Conservation (phyloP, 1,140 invertebrate species). For the Neodiprion lecontei region DNA sequence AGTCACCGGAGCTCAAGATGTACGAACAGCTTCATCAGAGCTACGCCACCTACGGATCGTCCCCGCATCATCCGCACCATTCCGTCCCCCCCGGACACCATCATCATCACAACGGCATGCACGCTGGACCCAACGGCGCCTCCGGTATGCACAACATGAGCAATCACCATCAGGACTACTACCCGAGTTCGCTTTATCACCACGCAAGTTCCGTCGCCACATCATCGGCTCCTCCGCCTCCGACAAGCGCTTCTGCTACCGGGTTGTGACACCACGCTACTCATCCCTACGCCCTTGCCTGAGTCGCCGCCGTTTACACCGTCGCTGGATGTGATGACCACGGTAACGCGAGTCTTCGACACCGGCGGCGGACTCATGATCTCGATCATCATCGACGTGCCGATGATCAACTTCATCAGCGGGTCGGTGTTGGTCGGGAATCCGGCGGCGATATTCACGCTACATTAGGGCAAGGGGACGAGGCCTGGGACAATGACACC, state of each 20-base stretch:
- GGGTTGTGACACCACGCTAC: conserved; percentile 74
- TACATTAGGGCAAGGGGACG: background rate
- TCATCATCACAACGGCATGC: conserved; percentile 61
- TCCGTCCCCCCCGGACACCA: conserved; percentile 43
- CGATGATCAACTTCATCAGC: background rate
- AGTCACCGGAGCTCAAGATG: conserved; percentile 75
- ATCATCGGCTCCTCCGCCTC: conserved; percentile 49
- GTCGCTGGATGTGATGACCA: conserved; percentile 25
- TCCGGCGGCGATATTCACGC: background rate
- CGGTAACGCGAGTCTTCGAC: background rate
- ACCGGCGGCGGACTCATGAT: background rate
- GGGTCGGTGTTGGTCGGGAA: background rate
- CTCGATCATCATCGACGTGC: background rate
- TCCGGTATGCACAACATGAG: conserved; percentile 68
- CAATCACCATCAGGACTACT: conserved; percentile 77
- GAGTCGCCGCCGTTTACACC: conserved; percentile 57
- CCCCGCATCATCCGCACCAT: conserved; percentile 52
- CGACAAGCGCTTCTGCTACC: conserved; percentile 66
- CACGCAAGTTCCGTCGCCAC: conserved; percentile 72
- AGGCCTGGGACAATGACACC: background rate
- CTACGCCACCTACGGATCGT: conserved; percentile 52
- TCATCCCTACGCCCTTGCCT: conserved; percentile 71
- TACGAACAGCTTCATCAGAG: conserved; percentile 73
- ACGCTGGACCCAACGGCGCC: conserved; percentile 69
- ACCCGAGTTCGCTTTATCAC: conserved; percentile 78